These are phyloP conservation scores for Todus mexicanus DNA, from an alignment of 2,797 vertebrate genomes.

Conservation along the genomic window DNA sequence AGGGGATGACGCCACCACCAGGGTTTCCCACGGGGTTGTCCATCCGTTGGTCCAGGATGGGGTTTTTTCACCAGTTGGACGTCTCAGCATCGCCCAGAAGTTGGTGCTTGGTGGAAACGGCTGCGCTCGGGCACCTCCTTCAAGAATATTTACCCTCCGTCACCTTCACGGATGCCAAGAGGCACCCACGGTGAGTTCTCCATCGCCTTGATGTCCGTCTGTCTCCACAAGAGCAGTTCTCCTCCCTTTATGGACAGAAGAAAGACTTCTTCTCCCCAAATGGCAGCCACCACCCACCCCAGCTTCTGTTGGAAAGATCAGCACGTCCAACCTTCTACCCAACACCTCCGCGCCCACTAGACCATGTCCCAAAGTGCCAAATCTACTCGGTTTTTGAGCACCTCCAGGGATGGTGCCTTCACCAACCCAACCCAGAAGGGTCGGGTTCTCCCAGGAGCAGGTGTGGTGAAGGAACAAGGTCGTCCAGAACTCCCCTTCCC, in stretches of 20 bases:
- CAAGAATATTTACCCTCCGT: background rate
- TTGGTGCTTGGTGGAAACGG: background rate
- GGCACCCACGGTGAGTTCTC: background rate
- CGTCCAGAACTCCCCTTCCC: no score
- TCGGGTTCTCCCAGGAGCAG: no score
- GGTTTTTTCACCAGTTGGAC: background rate
- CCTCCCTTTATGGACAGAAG: background rate
- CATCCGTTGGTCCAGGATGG: background rate
- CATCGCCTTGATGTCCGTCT: background rate
- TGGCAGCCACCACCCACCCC: no score
- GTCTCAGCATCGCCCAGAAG: no score
- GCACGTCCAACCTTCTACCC: no score
- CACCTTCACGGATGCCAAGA: background rate
- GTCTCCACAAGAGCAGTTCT: background rate
- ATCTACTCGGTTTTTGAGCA: no score
- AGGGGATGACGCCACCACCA: background rate
- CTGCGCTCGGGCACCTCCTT: background rate
- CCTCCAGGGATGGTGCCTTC: no score
- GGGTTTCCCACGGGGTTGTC: background rate
- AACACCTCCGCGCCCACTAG: no score
- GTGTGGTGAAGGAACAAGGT: no score
- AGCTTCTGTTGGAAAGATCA: no score
- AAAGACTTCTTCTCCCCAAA: background rate
- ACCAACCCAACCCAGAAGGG: no score
- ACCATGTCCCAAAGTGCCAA: no score